phyloP scores from a whole-genome alignment of 2,797 vertebrate genomes.

The Emys orbicularis region DNA sequence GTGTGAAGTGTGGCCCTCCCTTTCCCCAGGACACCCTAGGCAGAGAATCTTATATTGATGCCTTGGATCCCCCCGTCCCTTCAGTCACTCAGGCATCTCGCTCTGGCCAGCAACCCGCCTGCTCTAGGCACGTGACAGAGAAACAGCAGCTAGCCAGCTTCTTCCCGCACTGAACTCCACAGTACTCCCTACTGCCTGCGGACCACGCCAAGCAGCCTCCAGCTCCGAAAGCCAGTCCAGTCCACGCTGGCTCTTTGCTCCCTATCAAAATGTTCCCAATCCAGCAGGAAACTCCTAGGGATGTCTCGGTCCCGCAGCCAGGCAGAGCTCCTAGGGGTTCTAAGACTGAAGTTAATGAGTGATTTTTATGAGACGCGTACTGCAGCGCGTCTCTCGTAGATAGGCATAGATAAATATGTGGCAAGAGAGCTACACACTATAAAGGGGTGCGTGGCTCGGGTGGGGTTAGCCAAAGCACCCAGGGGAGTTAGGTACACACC shows the following conservation, averaged over 20 bases:
- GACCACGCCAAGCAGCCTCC: no score
- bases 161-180: neutral
- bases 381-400: no score
- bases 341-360: no score
- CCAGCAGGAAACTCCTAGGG: neutral
- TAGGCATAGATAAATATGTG: no score
- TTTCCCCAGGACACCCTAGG: neutral
- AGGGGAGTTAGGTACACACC: no score
- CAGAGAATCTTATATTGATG: no score
- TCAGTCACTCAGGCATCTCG: neutral
- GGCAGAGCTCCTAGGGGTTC: no score
- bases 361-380: no score
- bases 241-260: neutral
- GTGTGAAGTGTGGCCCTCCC: neutral
- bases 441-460: no score
- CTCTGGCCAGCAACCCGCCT: neutral
- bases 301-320: neutral
- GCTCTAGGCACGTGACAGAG: neutral
- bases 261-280: neutral
- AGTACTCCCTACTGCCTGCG: neutral
- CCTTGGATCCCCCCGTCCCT: neutral
- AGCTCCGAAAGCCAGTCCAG: neutral
- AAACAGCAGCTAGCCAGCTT: neutral
- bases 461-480: no score
- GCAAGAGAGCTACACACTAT: no score